Conservation (phyloP, 2,113 vertebrate genomes). For the Mormyrus iriodes region DNA sequence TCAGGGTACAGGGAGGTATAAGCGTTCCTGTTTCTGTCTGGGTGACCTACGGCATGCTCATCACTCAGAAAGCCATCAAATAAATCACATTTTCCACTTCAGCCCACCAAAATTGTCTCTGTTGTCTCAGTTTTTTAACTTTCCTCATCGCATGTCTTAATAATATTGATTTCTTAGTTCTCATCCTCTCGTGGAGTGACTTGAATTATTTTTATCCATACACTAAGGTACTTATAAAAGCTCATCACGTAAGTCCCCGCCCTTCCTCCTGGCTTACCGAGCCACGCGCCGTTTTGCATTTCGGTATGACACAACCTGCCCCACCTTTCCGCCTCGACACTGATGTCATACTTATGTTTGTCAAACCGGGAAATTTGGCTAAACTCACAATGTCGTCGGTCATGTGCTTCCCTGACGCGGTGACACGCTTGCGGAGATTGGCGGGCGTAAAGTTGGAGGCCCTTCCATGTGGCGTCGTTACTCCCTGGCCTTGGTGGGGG, state of each 20-base stretch:
- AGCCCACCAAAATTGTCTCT: not conserved
- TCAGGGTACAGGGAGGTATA: not conserved
- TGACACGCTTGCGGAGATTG: not conserved
- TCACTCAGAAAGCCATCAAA: not conserved
- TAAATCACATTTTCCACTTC: not conserved
- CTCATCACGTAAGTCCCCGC: too few relatives aligned
- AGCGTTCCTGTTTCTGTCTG: not conserved
- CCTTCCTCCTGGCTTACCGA: not conserved
- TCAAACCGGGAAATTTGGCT: not conserved
- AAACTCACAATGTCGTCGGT: not conserved
- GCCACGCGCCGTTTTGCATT: not conserved
- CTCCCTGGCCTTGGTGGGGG: not conserved
- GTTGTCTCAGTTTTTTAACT: not conserved
- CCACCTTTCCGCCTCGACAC: not conserved
- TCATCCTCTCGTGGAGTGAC: not conserved
- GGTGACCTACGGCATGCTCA: not conserved
- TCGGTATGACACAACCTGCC: not conserved
- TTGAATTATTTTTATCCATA: not conserved
- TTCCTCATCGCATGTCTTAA: not conserved
- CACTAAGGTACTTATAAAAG: not conserved
- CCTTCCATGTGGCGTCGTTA: not conserved
- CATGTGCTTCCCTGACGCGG: not conserved
- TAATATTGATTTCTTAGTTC: not conserved
- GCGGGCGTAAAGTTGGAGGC: not conserved
- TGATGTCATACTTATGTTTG: not conserved